Conservation (phyloP, 2,888 invertebrate genomes). For the Eudemis profundana region DNA sequence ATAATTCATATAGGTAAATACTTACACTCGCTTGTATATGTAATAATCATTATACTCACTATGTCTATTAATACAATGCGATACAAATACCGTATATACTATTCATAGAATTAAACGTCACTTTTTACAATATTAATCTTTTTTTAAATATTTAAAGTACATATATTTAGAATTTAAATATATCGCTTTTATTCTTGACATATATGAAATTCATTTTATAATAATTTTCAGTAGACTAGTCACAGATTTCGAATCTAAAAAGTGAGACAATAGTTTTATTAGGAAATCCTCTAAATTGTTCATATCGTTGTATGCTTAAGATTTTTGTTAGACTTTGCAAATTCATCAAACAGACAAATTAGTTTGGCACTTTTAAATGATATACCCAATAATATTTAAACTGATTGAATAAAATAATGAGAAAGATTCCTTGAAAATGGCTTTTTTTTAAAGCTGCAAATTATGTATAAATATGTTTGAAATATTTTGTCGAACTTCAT, state of each 20-base stretch:
- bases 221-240: conserved; percentile 28
- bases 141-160: conserved; percentile 60
- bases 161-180: conserved; percentile 75
- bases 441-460: not conserved
- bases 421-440: conserved; percentile 14
- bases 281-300: conserved; percentile 26
- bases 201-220: conserved; percentile 52
- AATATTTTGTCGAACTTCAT: too few species aligned
- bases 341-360: conserved; percentile 7
- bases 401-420: not conserved
- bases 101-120: conserved; percentile 65
- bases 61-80: conserved; percentile 61
- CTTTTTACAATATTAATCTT: conserved; percentile 70
- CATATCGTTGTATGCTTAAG: conserved; percentile 36
- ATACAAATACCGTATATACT: conserved; percentile 71
- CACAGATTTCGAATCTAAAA: conserved; percentile 31
- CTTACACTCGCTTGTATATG: conserved; percentile 65
- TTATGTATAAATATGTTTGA: too few species aligned
- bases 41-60: conserved; percentile 59
- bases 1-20: conserved; percentile 59
- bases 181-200: conserved; percentile 61
- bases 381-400: not conserved
- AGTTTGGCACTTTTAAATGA: not conserved
- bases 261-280: conserved; percentile 27
- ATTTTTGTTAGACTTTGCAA: conserved; percentile 21